Evolutionary conservation across 2,888 invertebrate species (phyloP), one percentile per base, ranked within the genome.

Genomic region (Andrena hattorfiana): DNA sequence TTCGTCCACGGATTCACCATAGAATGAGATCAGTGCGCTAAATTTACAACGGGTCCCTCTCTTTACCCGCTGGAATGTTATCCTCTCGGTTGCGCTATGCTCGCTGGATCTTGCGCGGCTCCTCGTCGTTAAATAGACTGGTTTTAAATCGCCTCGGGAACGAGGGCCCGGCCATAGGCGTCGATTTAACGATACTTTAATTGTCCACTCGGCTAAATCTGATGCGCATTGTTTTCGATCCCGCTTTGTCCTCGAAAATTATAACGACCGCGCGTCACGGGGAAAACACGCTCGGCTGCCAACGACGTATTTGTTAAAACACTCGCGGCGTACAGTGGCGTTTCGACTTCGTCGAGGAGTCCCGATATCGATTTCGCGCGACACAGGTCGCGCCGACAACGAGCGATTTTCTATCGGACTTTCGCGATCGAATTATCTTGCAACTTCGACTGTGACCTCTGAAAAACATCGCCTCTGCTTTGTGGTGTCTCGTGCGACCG

Each of bases 1-100:
- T 90, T 89, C 87, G 91, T 86, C 89, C 68, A 82, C 85, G 88
- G 89, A 91, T 91, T 92, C 92, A 89, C 86, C 88, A 83, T 85
- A 89, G 90, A 91, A 92, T 92, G 91, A 92, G 91, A 92, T 92
- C 92, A 92, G 91, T 89, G 89, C 88, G 89, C 91, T 92, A 92
- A 91, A 91, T 92, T 92, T 92, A 92, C 89, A 85, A 77, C 73
- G 23, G 77, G 49, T 62, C 77, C 77, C 83, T 77, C 77, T 81
- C 73, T 77, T 77, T 81, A 32, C 76, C 32, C 76, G 26, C 71
- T 76, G 82, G 82, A 82, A 82, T 81, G 81, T 72, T 67, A 67
- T 67, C 59, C 68, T 51, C 60, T 20, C 13, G 16, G 42, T 23
- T 2, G 16, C 7, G 59, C 69, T 54, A 54, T 32, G 30, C 59